Base-by-base conservation (phyloP, 2,888 invertebrate genomes). In the Melinaea marsaeus region DNA sequence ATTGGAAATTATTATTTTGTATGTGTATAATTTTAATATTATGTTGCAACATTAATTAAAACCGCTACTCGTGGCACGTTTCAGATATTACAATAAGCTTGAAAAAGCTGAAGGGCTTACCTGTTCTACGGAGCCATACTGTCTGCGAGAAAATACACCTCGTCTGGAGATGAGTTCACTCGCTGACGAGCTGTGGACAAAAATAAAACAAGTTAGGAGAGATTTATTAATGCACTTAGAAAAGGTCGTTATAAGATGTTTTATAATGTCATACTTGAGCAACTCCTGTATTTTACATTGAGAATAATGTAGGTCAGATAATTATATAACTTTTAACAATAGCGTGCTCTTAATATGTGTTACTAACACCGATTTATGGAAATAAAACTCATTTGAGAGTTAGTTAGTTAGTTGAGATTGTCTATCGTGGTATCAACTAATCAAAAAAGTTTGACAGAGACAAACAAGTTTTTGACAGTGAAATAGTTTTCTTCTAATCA, bases 61-160 rank as follows among this genome's bases (percentile, higher is more conserved):
- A 32, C 51, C 7, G 58, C 48, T 42, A 55, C 32, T 55, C 37
- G 47, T 61, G 61, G 58, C 58, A 61, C 32, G 42, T 47, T 63
- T 63, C 32, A 9, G 46, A 65, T 65, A 32, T 47, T 57, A 65
- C 58, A 48, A 57, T 47, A 63, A 61, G 55, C 59, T 55, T 51
- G 48, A 62, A 37, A 57, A 54, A 37, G 55, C 54, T 51, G 51
- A 47, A 60, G 63, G 45, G 56, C 92, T 93, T 88, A 97, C 97
- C 94, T 96, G 93, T 91, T 97, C 97, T 58, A 97, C 96, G 66
- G 96, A 97, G 75, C 97, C 97, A 91, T 97, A 97, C 84, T 96
- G 96, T 75, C 96, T 91, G 69, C 97, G 92, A 66, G 96, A 96
- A 86, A 97, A 95, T 47, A 97, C 96, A 34, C 96, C 96, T 70